Evolutionary conservation across 2,797 vertebrate species (phyloP).

Genomic region (Anniella stebbinsi): DNA sequence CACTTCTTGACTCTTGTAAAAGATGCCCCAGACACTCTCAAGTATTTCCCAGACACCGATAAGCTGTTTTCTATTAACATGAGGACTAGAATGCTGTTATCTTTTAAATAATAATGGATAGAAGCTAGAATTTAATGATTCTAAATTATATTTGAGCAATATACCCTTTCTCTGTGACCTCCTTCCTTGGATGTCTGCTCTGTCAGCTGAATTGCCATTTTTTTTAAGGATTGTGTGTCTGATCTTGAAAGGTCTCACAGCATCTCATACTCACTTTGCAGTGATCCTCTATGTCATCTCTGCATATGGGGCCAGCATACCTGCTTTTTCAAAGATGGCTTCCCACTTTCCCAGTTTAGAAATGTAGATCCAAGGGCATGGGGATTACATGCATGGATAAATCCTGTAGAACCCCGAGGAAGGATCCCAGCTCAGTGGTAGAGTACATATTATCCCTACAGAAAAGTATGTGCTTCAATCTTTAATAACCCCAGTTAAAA

Average conservation of each 20-base stretch:
- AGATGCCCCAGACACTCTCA: not conserved
- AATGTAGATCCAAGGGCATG: too few species aligned
- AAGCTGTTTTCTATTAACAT: not conserved
- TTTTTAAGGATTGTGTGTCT: not conserved
- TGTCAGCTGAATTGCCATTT: not conserved
- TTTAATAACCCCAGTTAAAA: too few species aligned
- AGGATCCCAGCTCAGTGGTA: too few species aligned
- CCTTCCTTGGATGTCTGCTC: too few species aligned
- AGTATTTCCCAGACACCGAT: not conserved
- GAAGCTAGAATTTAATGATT: not conserved
- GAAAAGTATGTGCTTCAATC: too few species aligned
- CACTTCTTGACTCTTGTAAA: not conserved
- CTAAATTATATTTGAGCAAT: not conserved
- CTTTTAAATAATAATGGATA: not conserved
- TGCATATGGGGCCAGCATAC: too few species aligned
- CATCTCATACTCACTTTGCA: not conserved
- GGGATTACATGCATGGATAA: too few species aligned
- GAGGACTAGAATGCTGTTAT: not conserved
- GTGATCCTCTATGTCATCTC: too few species aligned
- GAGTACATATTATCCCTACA: too few species aligned
- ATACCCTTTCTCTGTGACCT: not conserved
- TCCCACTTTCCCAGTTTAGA: too few species aligned
- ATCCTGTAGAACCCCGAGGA: too few species aligned
- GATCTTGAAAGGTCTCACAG: not conserved
- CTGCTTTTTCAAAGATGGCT: too few species aligned